Evolutionary conservation across 2,113 vertebrate species (phyloP).

Genomic region (Esox niger): DNA sequence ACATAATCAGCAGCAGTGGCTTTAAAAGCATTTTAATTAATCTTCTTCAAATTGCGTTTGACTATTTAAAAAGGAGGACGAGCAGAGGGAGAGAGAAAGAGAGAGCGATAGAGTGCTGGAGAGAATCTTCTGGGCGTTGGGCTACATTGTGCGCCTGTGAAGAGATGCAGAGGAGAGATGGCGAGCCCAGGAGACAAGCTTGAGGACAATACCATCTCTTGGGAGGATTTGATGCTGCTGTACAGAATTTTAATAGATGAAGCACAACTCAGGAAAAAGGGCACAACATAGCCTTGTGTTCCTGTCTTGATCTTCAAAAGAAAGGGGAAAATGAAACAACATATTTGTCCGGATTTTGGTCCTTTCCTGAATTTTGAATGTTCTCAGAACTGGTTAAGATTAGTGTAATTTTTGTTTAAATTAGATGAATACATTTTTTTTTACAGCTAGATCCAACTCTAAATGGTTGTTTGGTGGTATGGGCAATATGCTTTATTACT

Average conservation of each 20-base stretch:
- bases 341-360: conserved; percentile 26
- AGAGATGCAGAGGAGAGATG: conserved; percentile 68
- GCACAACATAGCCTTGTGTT: conserved; percentile 59
- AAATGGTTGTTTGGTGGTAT: too few relatives aligned
- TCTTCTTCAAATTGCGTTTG: conserved; percentile 66
- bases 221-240: conserved; percentile 76
- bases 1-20: conserved; percentile 55
- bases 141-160: conserved; percentile 61
- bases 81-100: conserved; percentile 7
- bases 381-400: conserved; percentile 45
- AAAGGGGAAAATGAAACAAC: conserved; percentile 46
- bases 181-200: conserved; percentile 70
- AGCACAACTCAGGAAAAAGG: conserved; percentile 51
- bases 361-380: conserved; percentile 54
- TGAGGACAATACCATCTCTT: conserved; percentile 73
- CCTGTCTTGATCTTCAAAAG: conserved; percentile 59
- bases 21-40: conserved; percentile 70
- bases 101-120: background rate
- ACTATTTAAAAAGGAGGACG: conserved; percentile 55
- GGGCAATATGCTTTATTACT: too few relatives aligned
- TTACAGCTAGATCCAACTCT: too few relatives aligned
- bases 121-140: conserved; percentile 54
- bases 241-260: conserved; percentile 78
- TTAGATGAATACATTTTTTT: too few relatives aligned
- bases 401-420: too few relatives aligned